Percentiles rank a stretch among this genome's conserved stretches.
phyloP scores from a whole-genome alignment of 2,113 vertebrate species.

The Ictidomys tridecemlineatus region DNA sequence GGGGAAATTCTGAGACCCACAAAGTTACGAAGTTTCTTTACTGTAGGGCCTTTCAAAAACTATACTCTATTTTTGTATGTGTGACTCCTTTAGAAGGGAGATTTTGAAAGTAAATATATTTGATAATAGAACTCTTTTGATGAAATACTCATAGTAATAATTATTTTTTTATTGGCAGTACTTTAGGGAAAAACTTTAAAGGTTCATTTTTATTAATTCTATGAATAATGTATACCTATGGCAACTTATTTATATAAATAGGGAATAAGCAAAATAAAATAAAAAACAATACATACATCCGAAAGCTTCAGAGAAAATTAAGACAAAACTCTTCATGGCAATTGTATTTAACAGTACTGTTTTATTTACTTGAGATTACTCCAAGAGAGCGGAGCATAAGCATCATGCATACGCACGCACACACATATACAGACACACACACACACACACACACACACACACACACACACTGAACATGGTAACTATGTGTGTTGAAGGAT shows the following conservation, averaged over 20 bases:
- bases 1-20: neutral
- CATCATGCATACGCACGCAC: neutral
- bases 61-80: neutral
- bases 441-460: neutral
- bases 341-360: neutral
- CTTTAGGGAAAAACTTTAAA: too few species aligned
- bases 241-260: too few species aligned
- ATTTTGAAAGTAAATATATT: neutral
- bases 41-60: neutral
- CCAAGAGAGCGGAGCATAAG: neutral
- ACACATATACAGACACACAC: too few species aligned
- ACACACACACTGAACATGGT: neutral
- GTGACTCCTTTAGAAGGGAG: neutral
- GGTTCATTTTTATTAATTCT: too few species aligned
- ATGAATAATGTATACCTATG: too few species aligned
- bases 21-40: neutral
- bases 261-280: too few species aligned
- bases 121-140: neutral
- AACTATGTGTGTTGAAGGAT: too few species aligned
- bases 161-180: neutral
- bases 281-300: too few species aligned
- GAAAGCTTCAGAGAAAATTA: neutral
- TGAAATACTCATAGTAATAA: neutral
- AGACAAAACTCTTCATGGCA: neutral
- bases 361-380: neutral